Conservation (phyloP, 2,888 invertebrate genomes). For the Pandemis cinnamomeana region DNA sequence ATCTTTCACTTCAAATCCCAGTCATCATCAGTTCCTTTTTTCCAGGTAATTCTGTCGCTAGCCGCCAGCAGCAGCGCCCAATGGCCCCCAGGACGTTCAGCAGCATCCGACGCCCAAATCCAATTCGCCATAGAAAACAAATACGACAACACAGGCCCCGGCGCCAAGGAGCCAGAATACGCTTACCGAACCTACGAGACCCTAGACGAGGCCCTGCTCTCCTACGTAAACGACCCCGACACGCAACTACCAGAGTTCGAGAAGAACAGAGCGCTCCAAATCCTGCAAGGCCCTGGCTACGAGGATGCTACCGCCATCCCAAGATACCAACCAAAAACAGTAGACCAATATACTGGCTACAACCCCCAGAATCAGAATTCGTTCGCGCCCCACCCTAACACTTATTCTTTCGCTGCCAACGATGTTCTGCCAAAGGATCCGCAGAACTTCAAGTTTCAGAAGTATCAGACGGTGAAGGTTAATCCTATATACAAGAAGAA, state of each 20-base stretch:
- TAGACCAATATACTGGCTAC: slow-evolving; percentile 56
- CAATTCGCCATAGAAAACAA: slow-evolving; percentile 75
- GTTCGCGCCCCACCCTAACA: slow-evolving; percentile 10
- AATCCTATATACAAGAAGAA: neutral
- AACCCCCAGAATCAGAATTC: slow-evolving; percentile 40
- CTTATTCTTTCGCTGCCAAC: neutral
- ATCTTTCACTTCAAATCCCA: no score
- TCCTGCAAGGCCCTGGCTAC: slow-evolving; percentile 46
- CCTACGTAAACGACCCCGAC: slow-evolving; percentile 71
- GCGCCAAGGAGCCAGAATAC: slow-evolving; percentile 62
- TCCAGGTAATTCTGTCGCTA: slow-evolving; percentile 56
- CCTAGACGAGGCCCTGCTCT: slow-evolving; percentile 69
- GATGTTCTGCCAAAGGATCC: neutral
- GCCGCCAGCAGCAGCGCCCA: slow-evolving; percentile 44
- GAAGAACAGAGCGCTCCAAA: slow-evolving; percentile 56
- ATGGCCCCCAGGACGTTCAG: slow-evolving; percentile 48
- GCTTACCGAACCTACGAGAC: slow-evolving; percentile 71
- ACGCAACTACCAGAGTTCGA: slow-evolving; percentile 72
- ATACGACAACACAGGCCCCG: slow-evolving; percentile 79
- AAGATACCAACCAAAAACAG: slow-evolving; percentile 53
- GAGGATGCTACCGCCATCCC: slow-evolving; percentile 8
- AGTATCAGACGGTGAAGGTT: neutral
- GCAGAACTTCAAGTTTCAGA: neutral
- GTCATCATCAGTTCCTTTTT: neutral
- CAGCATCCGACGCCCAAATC: slow-evolving; percentile 72